Evolutionary conservation across 2,797 vertebrate species (phyloP).

Genomic region (Gymnoscopelus microlampas): DNA sequence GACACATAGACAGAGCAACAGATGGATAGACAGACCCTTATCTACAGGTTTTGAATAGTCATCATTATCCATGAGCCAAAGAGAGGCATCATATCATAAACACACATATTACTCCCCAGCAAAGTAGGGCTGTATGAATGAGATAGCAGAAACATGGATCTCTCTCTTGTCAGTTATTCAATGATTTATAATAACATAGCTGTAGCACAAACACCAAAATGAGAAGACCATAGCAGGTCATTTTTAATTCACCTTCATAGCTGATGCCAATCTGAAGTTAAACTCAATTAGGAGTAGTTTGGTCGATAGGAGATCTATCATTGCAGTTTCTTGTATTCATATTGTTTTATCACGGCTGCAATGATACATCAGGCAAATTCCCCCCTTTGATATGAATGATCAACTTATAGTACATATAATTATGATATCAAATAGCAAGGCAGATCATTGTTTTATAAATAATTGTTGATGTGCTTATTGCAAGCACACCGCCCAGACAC

Average conservation of each 20-base stretch:
- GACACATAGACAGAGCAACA: conserved; percentile 23
- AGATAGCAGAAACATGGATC: conserved; percentile 27
- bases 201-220: conserved; percentile 39
- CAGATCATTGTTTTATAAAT: conserved; percentile 13
- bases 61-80: conserved; percentile 61
- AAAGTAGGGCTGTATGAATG: conserved; percentile 23
- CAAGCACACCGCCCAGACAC: conserved; percentile 22
- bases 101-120: conserved; percentile 25
- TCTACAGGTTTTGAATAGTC: conserved; percentile 59
- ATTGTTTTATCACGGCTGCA: conserved; percentile 6
- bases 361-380: conserved; percentile 6
- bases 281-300: conserved; percentile 7
- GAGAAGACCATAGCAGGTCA: conserved; percentile 28
- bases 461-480: conserved; percentile 12
- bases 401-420: conserved; percentile 18
- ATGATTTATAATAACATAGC: conserved; percentile 29
- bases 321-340: conserved; percentile 21
- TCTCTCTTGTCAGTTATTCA: conserved; percentile 17
- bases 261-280: conserved; percentile 3
- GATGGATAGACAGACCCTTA: conserved; percentile 23
- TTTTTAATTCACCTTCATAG: conserved; percentile 24
- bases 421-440: conserved; percentile 7
- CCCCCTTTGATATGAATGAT: conserved; percentile 23
- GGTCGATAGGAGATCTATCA: neutral
- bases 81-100: conserved; percentile 58